Base-by-base conservation (phyloP, 1,140 invertebrate species). In the Medauroidea extradentata region DNA sequence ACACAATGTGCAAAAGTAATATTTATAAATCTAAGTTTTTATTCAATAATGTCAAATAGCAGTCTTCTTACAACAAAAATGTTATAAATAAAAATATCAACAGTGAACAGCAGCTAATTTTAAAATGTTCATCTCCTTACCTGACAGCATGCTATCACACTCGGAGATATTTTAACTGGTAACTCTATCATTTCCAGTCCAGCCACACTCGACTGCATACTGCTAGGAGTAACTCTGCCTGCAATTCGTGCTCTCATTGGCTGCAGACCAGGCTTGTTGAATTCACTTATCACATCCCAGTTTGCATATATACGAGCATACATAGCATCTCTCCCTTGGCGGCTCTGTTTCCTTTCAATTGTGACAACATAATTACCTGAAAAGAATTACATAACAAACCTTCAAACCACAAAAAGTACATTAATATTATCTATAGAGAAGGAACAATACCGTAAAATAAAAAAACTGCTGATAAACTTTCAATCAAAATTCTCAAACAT, bases 201-300 rank as follows among this genome's bases (percentile, higher is more conserved):
- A 57, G 41, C 60, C 74, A 56, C 78, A 75, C 50, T 63, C n/a
- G 81, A 78, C 50, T 82, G 74, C 58, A 78, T 82, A 46, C 77
- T 75, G 53, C 81, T 84, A 0, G 84, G 83, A 2, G 84, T 86
- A 1, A 86, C 85, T 48, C 84, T 67, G 1, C 85, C 85, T 14
- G 86, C 86, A 39, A 88, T 87, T 53, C 86, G 75, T 2, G 86
- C 86, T 57, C 84, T 73, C 81, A 88, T 85, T 9, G 85, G 78
- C 54, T 83, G 82, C 16, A 64, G 61, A 75, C 76, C 67, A 75
- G 78, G 62, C 56, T 65, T 56, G 65, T 63, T 13, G 67, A 69
- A 69, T 1, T 70, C 69, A 1, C 72, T 65, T 34, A 65, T 70
- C 53, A 25, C 23, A 52, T 79, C 78, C 85, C 85, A 86, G 58